Conservation (phyloP, 2,797 vertebrate species). For the Gymnoscopelus braueri region DNA sequence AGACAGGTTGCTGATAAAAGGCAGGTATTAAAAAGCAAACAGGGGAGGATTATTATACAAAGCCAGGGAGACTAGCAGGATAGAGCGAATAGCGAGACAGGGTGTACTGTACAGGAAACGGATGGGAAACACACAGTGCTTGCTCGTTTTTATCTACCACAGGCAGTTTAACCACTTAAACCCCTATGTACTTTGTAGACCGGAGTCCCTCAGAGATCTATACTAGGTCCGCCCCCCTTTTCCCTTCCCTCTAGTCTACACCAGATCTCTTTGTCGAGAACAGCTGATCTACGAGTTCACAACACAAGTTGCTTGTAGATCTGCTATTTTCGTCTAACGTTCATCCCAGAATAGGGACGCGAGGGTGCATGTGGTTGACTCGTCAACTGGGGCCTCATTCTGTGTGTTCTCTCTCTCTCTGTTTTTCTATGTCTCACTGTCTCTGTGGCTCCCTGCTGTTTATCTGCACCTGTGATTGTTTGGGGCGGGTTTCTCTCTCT, state of each 20-base stretch:
- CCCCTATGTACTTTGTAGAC: too few species aligned
- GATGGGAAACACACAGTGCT: constrained; percentile 40
- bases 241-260: too few species aligned
- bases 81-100: background rate
- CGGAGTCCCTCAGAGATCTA: too few species aligned
- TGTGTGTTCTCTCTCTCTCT: background rate
- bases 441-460: constrained; percentile 1
- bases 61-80: constrained; percentile 3
- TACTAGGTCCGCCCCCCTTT: too few species aligned
- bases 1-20: background rate
- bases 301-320: too few species aligned
- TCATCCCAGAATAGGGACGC: too few species aligned
- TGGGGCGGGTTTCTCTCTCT: constrained; percentile 5
- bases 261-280: too few species aligned
- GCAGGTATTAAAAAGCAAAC: background rate
- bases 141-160: constrained; percentile 28
- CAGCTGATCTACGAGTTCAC: too few species aligned
- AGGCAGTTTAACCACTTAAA: constrained; percentile 3
- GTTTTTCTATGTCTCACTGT: constrained; percentile 4
- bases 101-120: constrained; percentile 54
- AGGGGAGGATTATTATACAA: background rate
- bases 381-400: background rate
- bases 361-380: too few species aligned
- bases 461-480: background rate
- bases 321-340: too few species aligned